phyloP scores from a whole-genome alignment of 2,888 invertebrate genomes.

The Atethmia centrago region DNA sequence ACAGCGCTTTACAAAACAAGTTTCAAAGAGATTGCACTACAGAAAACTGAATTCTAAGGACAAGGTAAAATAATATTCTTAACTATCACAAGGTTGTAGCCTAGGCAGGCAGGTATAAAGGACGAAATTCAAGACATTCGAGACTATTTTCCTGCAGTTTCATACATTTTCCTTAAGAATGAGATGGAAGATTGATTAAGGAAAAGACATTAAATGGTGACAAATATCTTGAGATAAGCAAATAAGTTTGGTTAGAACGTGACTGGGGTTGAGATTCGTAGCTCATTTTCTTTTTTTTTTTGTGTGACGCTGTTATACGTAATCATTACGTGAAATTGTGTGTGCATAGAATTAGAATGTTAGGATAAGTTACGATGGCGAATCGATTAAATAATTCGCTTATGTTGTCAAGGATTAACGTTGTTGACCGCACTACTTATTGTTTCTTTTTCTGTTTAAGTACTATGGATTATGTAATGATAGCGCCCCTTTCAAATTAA shows the following conservation, averaged over 20 bases:
- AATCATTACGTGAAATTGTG: constrained; percentile 4
- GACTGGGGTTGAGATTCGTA: constrained; percentile 16
- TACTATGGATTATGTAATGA: too few relatives aligned
- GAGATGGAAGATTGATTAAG: constrained; percentile 44
- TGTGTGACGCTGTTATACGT: background rate
- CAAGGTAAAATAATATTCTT: constrained; percentile 53
- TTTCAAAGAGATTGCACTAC: constrained; percentile 3
- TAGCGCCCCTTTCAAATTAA: too few relatives aligned
- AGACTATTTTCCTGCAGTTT: constrained; percentile 54
- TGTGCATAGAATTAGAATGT: constrained; percentile 4
- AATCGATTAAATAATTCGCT: background rate
- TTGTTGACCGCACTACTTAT: too few relatives aligned
- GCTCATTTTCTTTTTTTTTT: constrained; percentile 15
- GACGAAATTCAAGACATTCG: constrained; percentile 56
- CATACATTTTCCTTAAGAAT: constrained; percentile 52
- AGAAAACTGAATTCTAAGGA: constrained; percentile 23
- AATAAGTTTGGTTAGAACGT: constrained; percentile 18
- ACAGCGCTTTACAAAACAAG: constrained; percentile 4
- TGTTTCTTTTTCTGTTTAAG: too few relatives aligned
- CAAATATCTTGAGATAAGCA: constrained; percentile 35
- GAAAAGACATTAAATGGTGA: constrained; percentile 44
- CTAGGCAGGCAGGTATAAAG: constrained; percentile 34
- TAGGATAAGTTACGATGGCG: background rate
- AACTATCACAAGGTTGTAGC: constrained; percentile 33
- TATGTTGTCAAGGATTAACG: too few relatives aligned